Evolutionary conservation across 2,888 invertebrate genomes (phyloP).

Genomic region (Stenodera caucasica): DNA sequence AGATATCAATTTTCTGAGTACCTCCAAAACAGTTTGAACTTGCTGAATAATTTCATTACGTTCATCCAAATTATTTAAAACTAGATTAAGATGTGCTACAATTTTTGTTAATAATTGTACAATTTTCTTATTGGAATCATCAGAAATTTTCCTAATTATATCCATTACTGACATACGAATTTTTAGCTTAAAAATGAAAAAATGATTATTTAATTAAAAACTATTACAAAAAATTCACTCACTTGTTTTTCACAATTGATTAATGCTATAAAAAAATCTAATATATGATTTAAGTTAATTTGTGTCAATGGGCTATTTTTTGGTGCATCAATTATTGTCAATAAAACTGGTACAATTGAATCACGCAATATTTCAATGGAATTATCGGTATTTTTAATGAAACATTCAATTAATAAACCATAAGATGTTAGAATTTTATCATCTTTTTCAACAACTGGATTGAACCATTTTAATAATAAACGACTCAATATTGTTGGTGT

Average conservation of each 20-base stretch:
- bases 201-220: neutral
- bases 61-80: neutral
- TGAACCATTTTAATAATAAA: neutral
- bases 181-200: neutral
- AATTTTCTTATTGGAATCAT: neutral
- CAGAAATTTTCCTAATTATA: neutral
- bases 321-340: constrained; percentile 20
- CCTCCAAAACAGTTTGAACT: neutral
- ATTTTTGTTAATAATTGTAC: neutral
- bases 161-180: neutral
- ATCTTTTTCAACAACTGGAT: neutral
- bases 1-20: no score
- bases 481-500: neutral
- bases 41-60: neutral
- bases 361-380: constrained; percentile 18
- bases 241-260: constrained; percentile 7
- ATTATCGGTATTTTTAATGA: neutral
- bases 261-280: constrained; percentile 20
- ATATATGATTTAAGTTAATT: constrained; percentile 23
- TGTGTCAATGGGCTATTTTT: constrained; percentile 24
- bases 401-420: constrained; percentile 11
- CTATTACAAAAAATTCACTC: neutral
- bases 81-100: neutral
- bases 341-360: constrained; percentile 24
- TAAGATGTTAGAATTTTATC: neutral